These are phyloP conservation scores for Drosophila tanythrix DNA, from an alignment of 2,888 invertebrate species.

Conservation along the genomic window DNA sequence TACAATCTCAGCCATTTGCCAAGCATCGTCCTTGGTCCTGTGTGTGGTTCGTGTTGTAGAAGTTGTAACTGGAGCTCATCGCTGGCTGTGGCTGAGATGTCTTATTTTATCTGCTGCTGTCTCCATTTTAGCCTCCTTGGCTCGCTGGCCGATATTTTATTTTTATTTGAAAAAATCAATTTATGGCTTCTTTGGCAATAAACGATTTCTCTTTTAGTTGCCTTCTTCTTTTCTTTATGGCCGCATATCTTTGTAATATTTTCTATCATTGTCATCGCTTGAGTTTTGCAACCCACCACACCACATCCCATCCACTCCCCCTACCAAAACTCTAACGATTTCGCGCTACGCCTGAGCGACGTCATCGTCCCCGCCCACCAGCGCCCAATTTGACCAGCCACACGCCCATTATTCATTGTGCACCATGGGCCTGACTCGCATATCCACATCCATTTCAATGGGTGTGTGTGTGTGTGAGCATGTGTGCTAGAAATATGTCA, in stretches of 20 bases:
- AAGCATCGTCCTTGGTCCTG: slow-evolving; percentile 10
- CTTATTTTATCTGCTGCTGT: slow-evolving; percentile 46
- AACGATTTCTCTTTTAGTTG: slow-evolving; percentile 83
- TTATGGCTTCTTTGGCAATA: slow-evolving; percentile 81
- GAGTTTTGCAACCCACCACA: slow-evolving; percentile 35
- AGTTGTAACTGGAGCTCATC: slow-evolving; percentile 46
- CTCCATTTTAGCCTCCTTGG: slow-evolving; percentile 9
- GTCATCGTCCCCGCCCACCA: slow-evolving; percentile 37
- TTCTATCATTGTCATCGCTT: slow-evolving; percentile 81
- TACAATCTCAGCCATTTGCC: slow-evolving; percentile 51
- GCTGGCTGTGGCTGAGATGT: slow-evolving; percentile 37
- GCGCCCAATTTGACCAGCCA: slow-evolving; percentile 52
- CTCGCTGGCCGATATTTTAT: slow-evolving; percentile 65
- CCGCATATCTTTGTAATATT: slow-evolving; percentile 81
- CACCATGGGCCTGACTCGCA: slow-evolving; percentile 28
- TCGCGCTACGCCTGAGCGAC: slow-evolving; percentile 20
- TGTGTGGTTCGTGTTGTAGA: not conserved
- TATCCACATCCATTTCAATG: not conserved
- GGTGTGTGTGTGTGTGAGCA: slow-evolving; percentile 4
- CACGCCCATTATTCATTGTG: slow-evolving; percentile 64
- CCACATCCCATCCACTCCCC: not conserved
- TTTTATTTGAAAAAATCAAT: slow-evolving; percentile 82
- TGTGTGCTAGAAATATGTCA: slow-evolving; percentile 42
- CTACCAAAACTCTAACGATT: not conserved
- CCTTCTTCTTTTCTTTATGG: slow-evolving; percentile 75